Percentiles rank a stretch among this genome's conserved stretches.
These are phyloP conservation scores for Channallabes apus DNA, from an alignment of 2,797 vertebrate genomes.

Conservation along the genomic window DNA sequence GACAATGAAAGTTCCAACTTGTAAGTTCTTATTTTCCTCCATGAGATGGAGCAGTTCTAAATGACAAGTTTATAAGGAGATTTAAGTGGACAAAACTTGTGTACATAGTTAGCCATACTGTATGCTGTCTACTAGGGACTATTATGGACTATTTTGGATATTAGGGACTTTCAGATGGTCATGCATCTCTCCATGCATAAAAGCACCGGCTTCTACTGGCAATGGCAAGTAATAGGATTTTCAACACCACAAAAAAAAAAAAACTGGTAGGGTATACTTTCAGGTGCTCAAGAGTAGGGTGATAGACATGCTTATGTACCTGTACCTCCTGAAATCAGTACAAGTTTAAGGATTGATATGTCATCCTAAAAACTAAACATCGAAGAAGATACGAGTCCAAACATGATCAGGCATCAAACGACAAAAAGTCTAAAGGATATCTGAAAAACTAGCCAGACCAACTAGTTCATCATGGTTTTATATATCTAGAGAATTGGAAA, in stretches of 20 bases:
- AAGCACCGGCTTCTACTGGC: background rate
- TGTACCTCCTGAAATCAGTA: background rate
- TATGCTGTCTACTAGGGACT: background rate
- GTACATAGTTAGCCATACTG: background rate
- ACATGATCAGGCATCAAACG: background rate
- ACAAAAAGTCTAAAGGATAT: background rate
- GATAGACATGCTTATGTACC: too few relatives aligned
- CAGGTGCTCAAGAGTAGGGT: too few relatives aligned
- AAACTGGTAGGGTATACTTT: too few relatives aligned
- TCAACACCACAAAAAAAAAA: too few relatives aligned
- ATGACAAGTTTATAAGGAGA: background rate
- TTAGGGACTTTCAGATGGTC: background rate
- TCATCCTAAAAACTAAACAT: too few relatives aligned
- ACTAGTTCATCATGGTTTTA: background rate
- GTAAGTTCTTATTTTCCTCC: background rate
- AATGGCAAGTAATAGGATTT: background rate
- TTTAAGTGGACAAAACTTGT: background rate
- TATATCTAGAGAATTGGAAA: background rate
- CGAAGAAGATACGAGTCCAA: background rate
- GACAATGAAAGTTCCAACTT: background rate
- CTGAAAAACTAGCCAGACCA: background rate
- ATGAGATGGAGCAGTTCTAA: background rate
- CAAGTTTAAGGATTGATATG: background rate
- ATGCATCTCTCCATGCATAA: background rate
- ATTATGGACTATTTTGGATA: too few relatives aligned